These are phyloP conservation scores for Epistrophe eligans DNA, from an alignment of 2,888 invertebrate genomes.

Conservation along the genomic window DNA sequence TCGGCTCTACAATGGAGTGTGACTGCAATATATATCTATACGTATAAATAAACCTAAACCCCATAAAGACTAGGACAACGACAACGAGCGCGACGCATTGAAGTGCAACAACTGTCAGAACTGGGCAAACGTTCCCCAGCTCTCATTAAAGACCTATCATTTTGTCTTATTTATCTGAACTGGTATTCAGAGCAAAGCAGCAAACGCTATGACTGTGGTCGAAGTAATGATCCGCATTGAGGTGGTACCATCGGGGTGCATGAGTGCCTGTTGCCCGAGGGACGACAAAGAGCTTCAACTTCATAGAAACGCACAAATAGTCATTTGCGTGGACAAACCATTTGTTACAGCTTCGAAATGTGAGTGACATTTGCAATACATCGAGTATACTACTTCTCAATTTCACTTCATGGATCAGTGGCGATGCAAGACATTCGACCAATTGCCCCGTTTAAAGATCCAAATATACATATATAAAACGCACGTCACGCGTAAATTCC, in stretches of 20 bases:
- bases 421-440: neutral
- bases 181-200: conserved; percentile 54
- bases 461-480: conserved; percentile 14
- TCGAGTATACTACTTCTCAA: conserved; percentile 57
- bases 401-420: conserved; percentile 29
- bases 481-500: conserved; percentile 41
- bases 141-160: conserved; percentile 70
- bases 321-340: conserved; percentile 55
- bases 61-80: conserved; percentile 12
- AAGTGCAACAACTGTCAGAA: conserved; percentile 71
- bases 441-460: conserved; percentile 2
- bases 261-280: neutral
- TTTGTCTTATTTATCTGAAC: conserved; percentile 68
- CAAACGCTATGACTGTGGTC: conserved; percentile 33
- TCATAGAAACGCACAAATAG: conserved; percentile 44
- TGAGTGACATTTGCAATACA: conserved; percentile 37
- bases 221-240: conserved; percentile 64
- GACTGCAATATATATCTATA: neutral
- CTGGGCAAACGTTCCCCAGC: conserved; percentile 46
- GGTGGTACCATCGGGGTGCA: conserved; percentile 30
- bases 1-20: conserved; percentile 4
- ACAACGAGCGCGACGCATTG: conserved; percentile 49
- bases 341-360: conserved; percentile 54
- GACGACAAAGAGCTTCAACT: conserved; percentile 21
- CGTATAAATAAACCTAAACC: neutral